These are phyloP conservation scores for Meganola albula DNA, from an alignment of 2,888 invertebrate genomes.

Conservation along the genomic window DNA sequence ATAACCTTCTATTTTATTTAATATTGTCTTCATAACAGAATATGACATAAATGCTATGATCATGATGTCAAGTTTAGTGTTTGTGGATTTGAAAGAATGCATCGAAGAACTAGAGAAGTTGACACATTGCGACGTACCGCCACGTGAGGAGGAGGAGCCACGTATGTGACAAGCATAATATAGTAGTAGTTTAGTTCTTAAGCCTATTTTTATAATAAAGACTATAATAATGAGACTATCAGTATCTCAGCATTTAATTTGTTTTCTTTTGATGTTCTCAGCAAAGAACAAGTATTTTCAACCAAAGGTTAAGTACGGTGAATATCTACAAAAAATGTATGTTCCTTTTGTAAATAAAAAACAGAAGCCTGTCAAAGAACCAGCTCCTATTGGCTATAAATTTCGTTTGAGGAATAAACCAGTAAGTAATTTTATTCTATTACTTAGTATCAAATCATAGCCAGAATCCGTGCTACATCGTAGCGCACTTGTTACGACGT, in stretches of 20 bases:
- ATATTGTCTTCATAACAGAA: conserved; percentile 34
- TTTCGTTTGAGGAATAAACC: conserved; percentile 45
- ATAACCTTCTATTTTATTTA: background rate
- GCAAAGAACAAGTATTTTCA: conserved; percentile 38
- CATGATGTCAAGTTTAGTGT: conserved; percentile 59
- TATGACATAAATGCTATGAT: conserved; percentile 62
- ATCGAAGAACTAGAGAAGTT: conserved; percentile 41
- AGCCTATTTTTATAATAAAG: too few species aligned
- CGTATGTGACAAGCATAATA: too few species aligned
- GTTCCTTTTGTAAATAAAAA: conserved; percentile 37
- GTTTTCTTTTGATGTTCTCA: conserved; percentile 23
- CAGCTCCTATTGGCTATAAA: conserved; percentile 46
- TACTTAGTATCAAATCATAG: too few species aligned
- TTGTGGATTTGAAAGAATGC: conserved; percentile 61
- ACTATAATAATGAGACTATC: background rate
- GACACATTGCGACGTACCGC: too few species aligned
- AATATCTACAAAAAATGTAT: conserved; percentile 49
- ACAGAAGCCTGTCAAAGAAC: conserved; percentile 24
- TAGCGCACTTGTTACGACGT: too few species aligned
- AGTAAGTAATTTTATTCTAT: too few species aligned
- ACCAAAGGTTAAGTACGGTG: conserved; percentile 48
- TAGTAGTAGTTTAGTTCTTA: too few species aligned
- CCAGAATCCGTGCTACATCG: too few species aligned
- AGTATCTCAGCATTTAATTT: background rate
- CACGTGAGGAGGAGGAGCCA: too few species aligned